Conservation (phyloP, 2,888 invertebrate genomes). For the Cheilosia soror region DNA sequence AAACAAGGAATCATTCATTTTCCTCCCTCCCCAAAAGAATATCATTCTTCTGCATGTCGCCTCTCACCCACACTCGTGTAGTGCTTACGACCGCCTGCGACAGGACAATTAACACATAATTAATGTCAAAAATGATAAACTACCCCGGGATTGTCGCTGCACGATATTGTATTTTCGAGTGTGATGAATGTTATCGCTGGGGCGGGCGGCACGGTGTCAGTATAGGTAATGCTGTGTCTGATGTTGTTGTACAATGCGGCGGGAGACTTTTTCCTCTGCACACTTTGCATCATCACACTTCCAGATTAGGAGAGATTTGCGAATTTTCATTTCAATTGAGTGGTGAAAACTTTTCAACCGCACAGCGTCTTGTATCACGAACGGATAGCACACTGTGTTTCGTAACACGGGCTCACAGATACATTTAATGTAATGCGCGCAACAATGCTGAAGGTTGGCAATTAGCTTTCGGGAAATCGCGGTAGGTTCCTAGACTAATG, state of each 20-base stretch:
- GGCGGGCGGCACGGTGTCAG: background rate
- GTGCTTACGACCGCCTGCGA: slow-evolving; percentile 45
- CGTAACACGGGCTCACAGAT: slow-evolving; percentile 1
- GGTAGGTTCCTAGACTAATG: slow-evolving; percentile 60
- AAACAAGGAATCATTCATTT: slow-evolving; percentile 24
- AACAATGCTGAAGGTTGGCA: slow-evolving; percentile 58
- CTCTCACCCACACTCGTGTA: slow-evolving; percentile 21
- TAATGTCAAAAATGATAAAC: slow-evolving; percentile 74
- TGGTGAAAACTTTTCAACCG: slow-evolving; percentile 11
- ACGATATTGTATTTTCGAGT: slow-evolving; percentile 41
- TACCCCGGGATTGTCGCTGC: slow-evolving; percentile 52
- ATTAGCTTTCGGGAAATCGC: slow-evolving; percentile 60
- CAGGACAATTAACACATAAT: slow-evolving; percentile 74
- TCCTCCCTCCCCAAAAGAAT: slow-evolving; percentile 15
- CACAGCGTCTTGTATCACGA: background rate
- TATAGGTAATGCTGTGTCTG: too few species aligned
- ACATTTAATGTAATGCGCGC: slow-evolving; percentile 6
- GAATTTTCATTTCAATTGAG: slow-evolving; percentile 53
- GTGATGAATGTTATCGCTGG: slow-evolving; percentile 53
- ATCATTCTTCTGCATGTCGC: slow-evolving; percentile 39
- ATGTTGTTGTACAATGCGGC: too few species aligned
- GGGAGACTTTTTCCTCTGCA: too few species aligned
- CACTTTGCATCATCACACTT: background rate
- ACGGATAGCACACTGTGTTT: background rate
- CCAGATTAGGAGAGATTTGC: slow-evolving; percentile 45